These are phyloP conservation scores for Keiferia lycopersicella DNA, from an alignment of 2,888 invertebrate species.

Conservation along the genomic window DNA sequence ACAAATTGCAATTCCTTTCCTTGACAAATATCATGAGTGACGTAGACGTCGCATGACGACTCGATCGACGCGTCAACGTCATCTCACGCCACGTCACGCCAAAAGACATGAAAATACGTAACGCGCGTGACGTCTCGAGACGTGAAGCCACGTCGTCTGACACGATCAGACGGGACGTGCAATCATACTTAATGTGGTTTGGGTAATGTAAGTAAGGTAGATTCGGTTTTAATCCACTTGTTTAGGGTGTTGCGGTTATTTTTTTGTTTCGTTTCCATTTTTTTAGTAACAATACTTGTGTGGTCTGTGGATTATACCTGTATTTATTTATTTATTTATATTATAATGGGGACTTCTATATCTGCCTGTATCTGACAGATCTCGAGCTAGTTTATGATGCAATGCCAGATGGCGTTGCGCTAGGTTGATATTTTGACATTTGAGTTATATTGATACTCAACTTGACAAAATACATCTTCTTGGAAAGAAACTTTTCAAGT, in stretches of 20 bases:
- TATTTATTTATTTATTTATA: too few relatives aligned
- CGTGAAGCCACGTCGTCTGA: background rate
- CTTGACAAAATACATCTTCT: too few relatives aligned
- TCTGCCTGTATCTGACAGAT: too few relatives aligned
- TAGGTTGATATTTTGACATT: too few relatives aligned
- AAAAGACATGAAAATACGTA: background rate
- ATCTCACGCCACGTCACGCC: background rate
- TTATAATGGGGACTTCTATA: too few relatives aligned
- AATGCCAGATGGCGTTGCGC: too few relatives aligned
- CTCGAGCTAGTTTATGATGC: too few relatives aligned
- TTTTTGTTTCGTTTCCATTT: background rate
- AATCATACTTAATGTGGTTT: constrained; percentile 13
- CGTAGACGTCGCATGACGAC: background rate
- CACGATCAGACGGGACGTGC: constrained; percentile 3
- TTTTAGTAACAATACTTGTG: background rate
- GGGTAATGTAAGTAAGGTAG: background rate
- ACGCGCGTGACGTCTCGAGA: background rate
- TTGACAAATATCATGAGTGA: constrained; percentile 4
- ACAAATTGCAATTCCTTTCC: constrained; percentile 2
- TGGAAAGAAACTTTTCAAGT: too few relatives aligned
- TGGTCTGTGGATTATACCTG: background rate
- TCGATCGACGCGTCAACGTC: constrained; percentile 7
- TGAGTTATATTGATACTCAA: too few relatives aligned
- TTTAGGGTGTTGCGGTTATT: background rate
- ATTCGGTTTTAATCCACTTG: constrained; percentile 4